Evolutionary conservation across 2,113 vertebrate species (phyloP).

Genomic region (Megaceryle maxima): DNA sequence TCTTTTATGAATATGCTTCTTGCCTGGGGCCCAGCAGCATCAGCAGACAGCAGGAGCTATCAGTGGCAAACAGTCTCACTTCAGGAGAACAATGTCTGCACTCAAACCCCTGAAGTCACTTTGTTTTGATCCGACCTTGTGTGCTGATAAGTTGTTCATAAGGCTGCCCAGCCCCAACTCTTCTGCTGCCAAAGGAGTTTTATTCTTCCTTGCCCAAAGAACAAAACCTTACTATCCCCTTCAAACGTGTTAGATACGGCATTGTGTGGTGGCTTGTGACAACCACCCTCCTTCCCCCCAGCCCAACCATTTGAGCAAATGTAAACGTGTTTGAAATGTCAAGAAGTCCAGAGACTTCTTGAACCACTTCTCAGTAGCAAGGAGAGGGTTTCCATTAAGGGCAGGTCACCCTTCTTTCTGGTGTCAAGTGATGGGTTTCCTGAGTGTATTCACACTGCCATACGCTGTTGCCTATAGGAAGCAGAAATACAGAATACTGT

Average conservation of each 20-base stretch:
- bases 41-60: not conserved
- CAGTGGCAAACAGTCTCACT: conserved; percentile 1
- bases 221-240: not conserved
- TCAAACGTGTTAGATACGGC: not conserved
- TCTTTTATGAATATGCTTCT: conserved; percentile 2
- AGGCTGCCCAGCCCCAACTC: not conserved
- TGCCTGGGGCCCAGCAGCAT: not conserved
- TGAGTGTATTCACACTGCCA: not conserved
- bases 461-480: not conserved
- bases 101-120: not conserved
- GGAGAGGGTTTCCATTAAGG: not conserved
- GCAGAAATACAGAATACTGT: not conserved
- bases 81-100: not conserved
- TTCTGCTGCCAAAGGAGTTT: not conserved
- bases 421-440: conserved; percentile 17
- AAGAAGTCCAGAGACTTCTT: conserved; percentile 9
- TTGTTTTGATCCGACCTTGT: not conserved
- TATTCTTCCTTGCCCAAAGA: not conserved
- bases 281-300: not conserved
- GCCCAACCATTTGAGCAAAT: not conserved
- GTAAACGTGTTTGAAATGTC: conserved; percentile 28
- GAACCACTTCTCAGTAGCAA: not conserved
- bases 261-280: not conserved
- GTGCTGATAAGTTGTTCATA: not conserved
- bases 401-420: not conserved